Evolutionary conservation across 2,888 invertebrate genomes (phyloP), one percentile per base, ranked within the genome.

Genomic region (Tortrix viridana): DNA sequence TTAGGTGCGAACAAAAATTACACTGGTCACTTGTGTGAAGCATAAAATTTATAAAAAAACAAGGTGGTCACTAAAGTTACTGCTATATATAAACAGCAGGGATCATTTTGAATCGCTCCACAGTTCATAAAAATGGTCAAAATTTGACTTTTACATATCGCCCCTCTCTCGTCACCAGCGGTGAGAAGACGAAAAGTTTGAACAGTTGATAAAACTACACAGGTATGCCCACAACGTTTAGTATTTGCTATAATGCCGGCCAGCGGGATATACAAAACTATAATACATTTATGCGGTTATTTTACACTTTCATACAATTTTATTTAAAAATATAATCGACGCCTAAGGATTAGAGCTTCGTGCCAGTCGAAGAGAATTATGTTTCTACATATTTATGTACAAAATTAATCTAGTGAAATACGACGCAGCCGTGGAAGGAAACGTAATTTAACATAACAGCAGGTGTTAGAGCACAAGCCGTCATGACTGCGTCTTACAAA

Each of bases 281-380:
- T 86, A 86, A 82, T 85, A 87, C 85, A 86, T 69, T 75, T 74
- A 72, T 73, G 73, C 74, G 76, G 78, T 78, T 81, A 81, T 77
- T 73, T 75, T 82, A 84, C 79, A 85, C 73, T 73, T 72, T 75
- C 52, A 41, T 53, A 58, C 57, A 53, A 50, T 62, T 53, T 20
- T 22, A 37, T 53, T 54, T 52, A 53, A 44, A 57, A 38, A 47
- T 47, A 44, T 41, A 49, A 60, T 26, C 23, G 54, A 57, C 52
- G 52, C 63, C 32, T 63, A 58, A 6, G 18, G 23, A 16, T n/a
- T 16, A 22, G 61, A 56, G 55, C 61, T 50, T 37, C 16, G 26
- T 52, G 57, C 62, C 62, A 57, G 62, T 22, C 62, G 57, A 37
- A 16, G 14, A 9, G 23, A 12, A 18, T 20, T 22, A 32, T 37